Evolutionary conservation across 1,140 invertebrate genomes (phyloP), one percentile per base, ranked within the genome.

Genomic region (Oppia nitens): DNA sequence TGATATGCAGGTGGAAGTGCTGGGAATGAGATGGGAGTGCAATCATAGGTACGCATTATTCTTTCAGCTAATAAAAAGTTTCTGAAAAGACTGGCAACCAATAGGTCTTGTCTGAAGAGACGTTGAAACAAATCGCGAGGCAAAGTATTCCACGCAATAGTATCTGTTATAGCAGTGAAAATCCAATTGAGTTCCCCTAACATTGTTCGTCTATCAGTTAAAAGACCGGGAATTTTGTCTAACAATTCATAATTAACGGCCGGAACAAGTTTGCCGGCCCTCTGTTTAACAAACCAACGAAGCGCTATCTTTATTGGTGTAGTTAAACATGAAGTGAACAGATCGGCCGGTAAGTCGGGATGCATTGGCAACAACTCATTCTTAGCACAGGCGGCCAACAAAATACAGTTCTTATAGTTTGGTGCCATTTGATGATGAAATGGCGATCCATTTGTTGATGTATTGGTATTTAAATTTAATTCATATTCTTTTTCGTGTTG

Each of bases 111-210:
- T 6, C 96, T 79, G 73, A 98, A 99, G 57, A 99, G 74, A 69
- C 85, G 89, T 75, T 98, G 93, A 74, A 98, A 98, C 61, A 93
- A 75, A 67, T 95, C 91, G 75, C 80, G 77, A 17, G 91, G 87
- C 60, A 99, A 75, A 47, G 84, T 87, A 69, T 96, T 96, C 94
- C 94, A 99, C 0, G 95, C 95, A 69, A 99, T 98, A n/a, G 95
- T 98, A 71, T 98, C 95, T 2, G 95, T 98, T 56, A 99, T 97
- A 6, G 95, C 95, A 32, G 95, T 98, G 74, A 98, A 98, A 69
- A 99, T 96, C 95, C 95, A 99, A 76, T 98, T 98, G 47, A 99
- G 75, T 76, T 98, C 94, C 55, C 95, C 95, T 59, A 98, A 78
- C 85, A 98, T 93, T 26, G 95, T 97, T 66, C 91, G 79, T 32